These are phyloP conservation scores for Parnassius orleans DNA, from an alignment of 2,888 invertebrate genomes.

Conservation along the genomic window DNA sequence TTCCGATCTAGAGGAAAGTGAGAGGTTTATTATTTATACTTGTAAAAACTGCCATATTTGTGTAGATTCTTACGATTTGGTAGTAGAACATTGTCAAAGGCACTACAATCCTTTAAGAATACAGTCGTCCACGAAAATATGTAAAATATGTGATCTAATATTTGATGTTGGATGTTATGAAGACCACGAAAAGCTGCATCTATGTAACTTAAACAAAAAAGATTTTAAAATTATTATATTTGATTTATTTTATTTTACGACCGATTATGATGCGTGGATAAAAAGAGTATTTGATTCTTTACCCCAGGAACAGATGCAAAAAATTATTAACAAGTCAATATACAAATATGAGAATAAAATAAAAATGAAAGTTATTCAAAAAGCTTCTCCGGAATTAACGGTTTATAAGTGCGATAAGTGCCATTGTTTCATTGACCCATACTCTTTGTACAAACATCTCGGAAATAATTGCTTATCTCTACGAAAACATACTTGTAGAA, in stretches of 20 bases:
- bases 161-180: conserved; percentile 40
- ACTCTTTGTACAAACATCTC: conserved; percentile 45
- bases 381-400: conserved; percentile 43
- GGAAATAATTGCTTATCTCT: conserved; percentile 41
- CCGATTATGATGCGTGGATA: conserved; percentile 50
- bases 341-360: conserved; percentile 57
- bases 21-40: conserved; percentile 38
- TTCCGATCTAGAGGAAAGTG: not conserved
- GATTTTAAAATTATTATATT: conserved; percentile 41
- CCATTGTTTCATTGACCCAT: conserved; percentile 45
- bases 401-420: conserved; percentile 60
- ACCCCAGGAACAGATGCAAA: conserved; percentile 35
- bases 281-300: conserved; percentile 52
- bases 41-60: conserved; percentile 52
- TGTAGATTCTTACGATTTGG: conserved; percentile 53
- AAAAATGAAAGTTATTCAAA: conserved; percentile 53
- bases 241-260: conserved; percentile 54
- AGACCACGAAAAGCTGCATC: conserved; percentile 42
- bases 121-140: conserved; percentile 33
- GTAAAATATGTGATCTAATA: conserved; percentile 42
- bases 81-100: conserved; percentile 59
- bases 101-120: conserved; percentile 42
- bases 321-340: conserved; percentile 49
- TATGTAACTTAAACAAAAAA: conserved; percentile 24
- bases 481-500: conserved; percentile 47